Evolutionary conservation across 2,888 invertebrate species (phyloP), one percentile per base, ranked within the genome.

Genomic region (Drosophila formosana): DNA sequence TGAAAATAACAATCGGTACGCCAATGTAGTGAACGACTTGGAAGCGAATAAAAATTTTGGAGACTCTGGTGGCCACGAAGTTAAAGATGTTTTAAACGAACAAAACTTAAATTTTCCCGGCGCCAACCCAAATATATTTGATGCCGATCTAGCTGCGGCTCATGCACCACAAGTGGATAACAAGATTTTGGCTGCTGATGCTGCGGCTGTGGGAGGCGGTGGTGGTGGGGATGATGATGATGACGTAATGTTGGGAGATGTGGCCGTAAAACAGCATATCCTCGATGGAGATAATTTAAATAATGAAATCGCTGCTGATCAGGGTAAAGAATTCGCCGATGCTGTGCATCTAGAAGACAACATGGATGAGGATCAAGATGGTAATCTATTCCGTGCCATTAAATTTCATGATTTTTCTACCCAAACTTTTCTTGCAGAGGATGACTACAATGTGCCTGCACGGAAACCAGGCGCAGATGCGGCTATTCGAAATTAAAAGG

Each of bases 381-480:
- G 93, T 93, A 87, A 70, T 47, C 43, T 7, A 62, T 6, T 13
- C 11, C 18, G 26, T 3, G 5, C 28, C 11, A 2, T 4, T 9
- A 47, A 18, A 3, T 41, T 4, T 13, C 3, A 9, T 11, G 3
- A 28, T 7, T 1, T 5, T 2, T 43, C 8, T 2, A n/a, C 13
- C 9, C n/a, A 2, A 6, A 50, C 3, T 3, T 13, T 4, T 13
- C 18, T 88, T 85, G 34, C 86, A 93, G 93, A 93, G 90, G 94
- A 94, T 88, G 93, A 93, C 70, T 94, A 93, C 61, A 93, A 93
- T 87, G 92, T 90, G 43, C 93, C 92, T 53, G 92, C 90, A 34
- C 89, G 92, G 8, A 92, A 93, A 72, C 92, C 92, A 71, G 93
- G 93, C 72, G 94, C 93, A 46, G 92, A 93, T 71, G 93, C 80